These are phyloP conservation scores for Petroica traversi DNA, from an alignment of 2,113 vertebrate genomes.

Conservation along the genomic window DNA sequence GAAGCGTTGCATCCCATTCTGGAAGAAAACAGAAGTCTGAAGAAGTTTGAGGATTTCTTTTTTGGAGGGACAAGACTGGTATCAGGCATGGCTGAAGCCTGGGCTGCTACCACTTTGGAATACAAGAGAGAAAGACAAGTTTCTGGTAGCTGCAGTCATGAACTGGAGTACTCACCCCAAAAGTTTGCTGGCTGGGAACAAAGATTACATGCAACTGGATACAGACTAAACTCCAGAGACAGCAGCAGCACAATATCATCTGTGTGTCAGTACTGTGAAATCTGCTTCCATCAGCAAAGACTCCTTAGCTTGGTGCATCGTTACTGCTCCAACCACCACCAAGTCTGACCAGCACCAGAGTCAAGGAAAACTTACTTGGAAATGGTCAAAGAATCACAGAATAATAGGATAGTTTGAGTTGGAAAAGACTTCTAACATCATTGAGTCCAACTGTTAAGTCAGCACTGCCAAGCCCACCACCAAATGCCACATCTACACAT, in stretches of 20 bases:
- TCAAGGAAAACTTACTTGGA: neutral
- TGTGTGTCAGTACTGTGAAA: neutral
- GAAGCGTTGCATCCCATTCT: neutral
- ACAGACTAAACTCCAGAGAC: neutral
- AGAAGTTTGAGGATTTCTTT: neutral
- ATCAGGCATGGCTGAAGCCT: neutral
- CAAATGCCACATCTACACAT: neutral
- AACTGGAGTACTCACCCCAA: neutral
- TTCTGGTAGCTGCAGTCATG: neutral
- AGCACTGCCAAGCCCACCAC: neutral
- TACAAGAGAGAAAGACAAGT: neutral
- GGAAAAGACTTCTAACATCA: neutral
- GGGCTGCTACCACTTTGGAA: neutral
- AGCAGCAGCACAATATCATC: neutral
- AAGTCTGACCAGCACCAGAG: neutral
- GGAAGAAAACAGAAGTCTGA: neutral
- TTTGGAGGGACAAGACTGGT: neutral
- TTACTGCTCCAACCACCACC: fast-evolving
- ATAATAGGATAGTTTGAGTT: neutral
- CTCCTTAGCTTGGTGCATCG: neutral
- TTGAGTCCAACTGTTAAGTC: neutral
- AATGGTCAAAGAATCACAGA: neutral
- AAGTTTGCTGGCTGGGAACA: neutral
- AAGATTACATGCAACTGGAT: neutral
- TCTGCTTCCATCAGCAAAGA: neutral